Base-by-base conservation (phyloP, 2,797 vertebrate genomes). In the Mus caroli region DNA sequence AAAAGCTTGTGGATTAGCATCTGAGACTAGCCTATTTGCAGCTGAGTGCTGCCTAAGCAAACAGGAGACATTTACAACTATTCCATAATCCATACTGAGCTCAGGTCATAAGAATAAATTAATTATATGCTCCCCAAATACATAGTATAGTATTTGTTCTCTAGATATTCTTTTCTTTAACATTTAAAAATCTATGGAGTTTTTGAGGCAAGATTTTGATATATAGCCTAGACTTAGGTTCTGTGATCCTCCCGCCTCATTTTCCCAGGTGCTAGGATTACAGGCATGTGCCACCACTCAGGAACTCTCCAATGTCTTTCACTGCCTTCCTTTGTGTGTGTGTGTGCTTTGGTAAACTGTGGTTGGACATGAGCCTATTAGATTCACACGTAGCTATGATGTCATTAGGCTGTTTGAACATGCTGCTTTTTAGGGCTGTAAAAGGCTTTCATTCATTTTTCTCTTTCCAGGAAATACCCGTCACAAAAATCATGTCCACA, bases 391-490 rank as follows among this genome's bases (percentile, higher is more conserved):
- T 1, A 83, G 8, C 37, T 40, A 83, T 58, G 50, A 94, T 64
- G 34, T 92, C 50, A 73, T 15, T 22, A 50, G 8, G 17, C 43
- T 93, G 67, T 93, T 56, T 91, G 84, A 83, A 77, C 4, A 58
- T 67, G 43, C 6, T 95, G 9, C 20, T 62, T 71, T 92, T 94
- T n/a, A 86, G 43, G 75, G 40, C 43, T 93, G 80, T 92, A 28
- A 92, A 94, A 94, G 22, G 43, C 17, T 60, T 85, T 85, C 19
- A 86, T 56, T 58, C 11, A 52, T 75, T 91, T 84, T 95, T 93
- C 10, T 79, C 26, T 91, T 95, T 92, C 60, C 15, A 77, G 77
- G 28, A 95, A 62, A 78, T 31, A 91, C 40, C 26, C 50, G 2
- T 62, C 60, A 28, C 46, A 90, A 52, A 85, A 37, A 50, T 37